Base-by-base conservation (phyloP, 2,888 invertebrate species). In the Maniola hyperantus region DNA sequence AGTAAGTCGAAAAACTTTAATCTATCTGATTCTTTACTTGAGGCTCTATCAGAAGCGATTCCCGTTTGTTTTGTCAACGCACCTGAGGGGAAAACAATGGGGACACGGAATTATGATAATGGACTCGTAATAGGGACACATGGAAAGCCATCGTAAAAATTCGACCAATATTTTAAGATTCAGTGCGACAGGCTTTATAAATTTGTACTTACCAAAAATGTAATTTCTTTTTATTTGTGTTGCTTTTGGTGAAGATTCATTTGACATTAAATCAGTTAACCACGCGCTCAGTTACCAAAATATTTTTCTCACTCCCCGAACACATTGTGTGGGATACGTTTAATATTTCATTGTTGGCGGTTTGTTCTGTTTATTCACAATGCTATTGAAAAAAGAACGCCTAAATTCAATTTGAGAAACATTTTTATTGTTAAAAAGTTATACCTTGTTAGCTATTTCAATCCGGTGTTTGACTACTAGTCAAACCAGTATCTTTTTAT, bases 201-300 rank as follows among this genome's bases (percentile, higher is more conserved):
- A 62, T 62, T 53, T 62, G 62, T 36, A 53, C n/a, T n/a, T n/a
- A n/a, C 15, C 26, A 53, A 51, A 62, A 62, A 62, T 53, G 51
- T 53, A 62, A 62, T 53, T 26, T 48, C 42, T 42, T 42, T 62
- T 60, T 62, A 51, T 62, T 53, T 42, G 42, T 53, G 42, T 39
- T 42, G 51, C 42, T 62, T 53, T 53, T 53, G 51, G 62, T 39
- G 42, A 53, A 62, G 53, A 53, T 53, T 62, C n/a, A 42, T 53
- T 62, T 33, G 53, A 53, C 62, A 62, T 62, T 62, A 62, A 62
- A 62, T 62, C 53, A 53, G 62, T 62, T 53, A 62, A 44, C 53
- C 33, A 26, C 39, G 36, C 42, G 33, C 42, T 57, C 57, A 34
- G 15, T 59, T 48, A 13, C 8, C 33, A 8, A 58, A 58, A 36